Percentiles rank a stretch among this genome's conserved stretches.
Conservation (phyloP, 2,888 invertebrate genomes). For the Cylindroiulus punctatus region DNA sequence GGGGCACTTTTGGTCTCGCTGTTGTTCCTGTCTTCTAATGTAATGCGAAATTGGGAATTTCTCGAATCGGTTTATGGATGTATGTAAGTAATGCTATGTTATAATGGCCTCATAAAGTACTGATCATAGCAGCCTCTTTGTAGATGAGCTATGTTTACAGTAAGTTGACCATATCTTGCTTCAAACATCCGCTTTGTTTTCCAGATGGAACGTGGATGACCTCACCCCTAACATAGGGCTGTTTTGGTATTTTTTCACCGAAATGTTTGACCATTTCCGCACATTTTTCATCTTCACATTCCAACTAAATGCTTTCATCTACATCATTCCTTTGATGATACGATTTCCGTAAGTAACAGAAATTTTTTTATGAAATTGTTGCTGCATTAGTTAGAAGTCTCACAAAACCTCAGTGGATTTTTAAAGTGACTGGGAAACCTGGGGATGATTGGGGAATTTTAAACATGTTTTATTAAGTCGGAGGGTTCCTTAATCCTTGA, state of each 20-base stretch:
- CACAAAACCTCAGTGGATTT: too few relatives aligned
- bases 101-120: too few relatives aligned
- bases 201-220: constrained; percentile 89
- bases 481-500: too few relatives aligned
- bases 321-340: constrained; percentile 81
- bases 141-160: too few relatives aligned
- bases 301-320: constrained; percentile 94
- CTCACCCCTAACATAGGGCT: constrained; percentile 96
- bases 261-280: constrained; percentile 99
- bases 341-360: constrained; percentile 67
- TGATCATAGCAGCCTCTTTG: too few relatives aligned
- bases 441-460: too few relatives aligned
- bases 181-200: too few relatives aligned
- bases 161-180: too few relatives aligned
- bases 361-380: too few relatives aligned
- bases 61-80: constrained; percentile 79
- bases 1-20: constrained; percentile 67
- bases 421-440: too few relatives aligned
- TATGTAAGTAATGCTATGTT: constrained; percentile 79
- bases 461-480: too few relatives aligned
- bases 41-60: constrained; percentile 71
- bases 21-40: constrained; percentile 73
- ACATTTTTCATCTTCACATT: constrained; percentile 94
- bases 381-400: too few relatives aligned
- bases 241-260: constrained; percentile 99